Evolutionary conservation across 2,797 vertebrate genomes (phyloP).

Genomic region (Pseudochirops cupreus): DNA sequence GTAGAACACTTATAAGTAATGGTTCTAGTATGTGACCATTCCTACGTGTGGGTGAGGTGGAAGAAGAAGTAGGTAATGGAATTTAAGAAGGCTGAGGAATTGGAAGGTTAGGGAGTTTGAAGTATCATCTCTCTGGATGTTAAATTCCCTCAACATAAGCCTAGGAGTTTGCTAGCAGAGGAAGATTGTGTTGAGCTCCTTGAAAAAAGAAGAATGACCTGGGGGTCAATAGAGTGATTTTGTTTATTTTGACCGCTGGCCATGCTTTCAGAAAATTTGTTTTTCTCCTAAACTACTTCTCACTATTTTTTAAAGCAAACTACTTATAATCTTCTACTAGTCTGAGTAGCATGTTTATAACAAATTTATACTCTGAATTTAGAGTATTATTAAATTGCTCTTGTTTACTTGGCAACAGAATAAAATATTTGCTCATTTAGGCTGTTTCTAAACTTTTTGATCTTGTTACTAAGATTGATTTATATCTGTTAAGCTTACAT

Average conservation of each 20-base stretch:
- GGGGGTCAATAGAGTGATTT: background rate
- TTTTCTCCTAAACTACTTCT: background rate
- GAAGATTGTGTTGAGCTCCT: background rate
- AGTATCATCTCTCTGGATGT: background rate
- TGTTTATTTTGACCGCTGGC: background rate
- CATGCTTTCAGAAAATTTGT: background rate
- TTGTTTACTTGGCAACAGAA: no score
- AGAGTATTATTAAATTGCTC: no score
- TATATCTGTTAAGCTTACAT: no score
- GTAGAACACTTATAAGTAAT: background rate
- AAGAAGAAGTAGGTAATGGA: background rate
- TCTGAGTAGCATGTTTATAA: background rate
- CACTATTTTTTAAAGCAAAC: background rate
- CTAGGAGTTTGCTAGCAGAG: background rate
- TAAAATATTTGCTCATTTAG: no score
- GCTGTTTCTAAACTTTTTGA: no score
- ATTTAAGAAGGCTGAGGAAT: background rate
- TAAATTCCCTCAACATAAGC: background rate
- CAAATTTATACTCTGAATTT: background rate
- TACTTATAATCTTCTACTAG: background rate
- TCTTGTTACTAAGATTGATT: no score
- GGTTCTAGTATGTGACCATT: background rate
- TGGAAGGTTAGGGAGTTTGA: background rate
- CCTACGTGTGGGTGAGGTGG: background rate
- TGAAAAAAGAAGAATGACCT: background rate